Conservation (phyloP, 23 tunicate genomes). For the Phallusia fumigata region DNA sequence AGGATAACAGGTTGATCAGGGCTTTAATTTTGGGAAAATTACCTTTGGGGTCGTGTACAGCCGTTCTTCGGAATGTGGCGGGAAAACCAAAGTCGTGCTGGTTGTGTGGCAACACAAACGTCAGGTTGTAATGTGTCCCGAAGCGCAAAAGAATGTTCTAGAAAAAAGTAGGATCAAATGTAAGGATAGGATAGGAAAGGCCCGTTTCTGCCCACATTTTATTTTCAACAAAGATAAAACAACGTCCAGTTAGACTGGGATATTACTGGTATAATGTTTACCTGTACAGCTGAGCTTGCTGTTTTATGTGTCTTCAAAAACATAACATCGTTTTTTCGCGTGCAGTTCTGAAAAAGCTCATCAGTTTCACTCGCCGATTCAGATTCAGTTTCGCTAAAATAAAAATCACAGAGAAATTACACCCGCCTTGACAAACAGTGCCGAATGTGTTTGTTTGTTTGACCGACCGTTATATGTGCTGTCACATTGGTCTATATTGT, state of each 20-base stretch:
- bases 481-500: too few relatives aligned
- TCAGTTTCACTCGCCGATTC: background rate
- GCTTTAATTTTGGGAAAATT: too few relatives aligned
- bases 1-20: too few relatives aligned
- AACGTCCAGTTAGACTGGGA: background rate
- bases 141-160: constrained; percentile 31
- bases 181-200: too few relatives aligned
- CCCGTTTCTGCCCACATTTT: background rate
- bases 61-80: background rate
- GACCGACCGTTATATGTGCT: too few relatives aligned
- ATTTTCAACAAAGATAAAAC: too few relatives aligned
- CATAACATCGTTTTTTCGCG: background rate
- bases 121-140: constrained; percentile 13
- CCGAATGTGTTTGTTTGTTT: too few relatives aligned
- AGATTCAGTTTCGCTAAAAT: background rate
- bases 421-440: too few relatives aligned
- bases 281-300: too few relatives aligned
- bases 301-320: too few relatives aligned
- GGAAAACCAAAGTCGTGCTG: constrained; percentile 30
- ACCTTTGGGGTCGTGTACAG: background rate
- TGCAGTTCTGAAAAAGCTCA: background rate
- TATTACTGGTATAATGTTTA: too few relatives aligned
- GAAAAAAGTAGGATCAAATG: too few relatives aligned
- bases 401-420: background rate
- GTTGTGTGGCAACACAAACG: constrained; percentile 16